These are phyloP conservation scores for Eudasyphora cyanicolor DNA, from an alignment of 2,888 invertebrate species.

Conservation along the genomic window DNA sequence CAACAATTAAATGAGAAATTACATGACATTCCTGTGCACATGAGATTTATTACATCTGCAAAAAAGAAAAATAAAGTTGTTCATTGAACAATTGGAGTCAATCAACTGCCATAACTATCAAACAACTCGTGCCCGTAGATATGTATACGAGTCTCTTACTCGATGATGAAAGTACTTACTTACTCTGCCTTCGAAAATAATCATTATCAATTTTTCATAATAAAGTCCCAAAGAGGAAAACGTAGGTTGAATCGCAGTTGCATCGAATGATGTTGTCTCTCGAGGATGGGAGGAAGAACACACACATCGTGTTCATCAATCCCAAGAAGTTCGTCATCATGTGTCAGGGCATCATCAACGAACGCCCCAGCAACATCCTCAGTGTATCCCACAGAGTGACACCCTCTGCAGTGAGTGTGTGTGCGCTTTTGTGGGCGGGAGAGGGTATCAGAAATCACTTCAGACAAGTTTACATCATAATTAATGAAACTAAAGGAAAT, in stretches of 20 bases:
- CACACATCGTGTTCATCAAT: no score
- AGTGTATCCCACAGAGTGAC: no score
- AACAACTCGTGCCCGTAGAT: no score
- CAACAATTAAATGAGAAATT: conserved; percentile 41
- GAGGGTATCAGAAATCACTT: conserved; percentile 2
- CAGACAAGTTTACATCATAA: conserved; percentile 29
- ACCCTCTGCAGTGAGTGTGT: no score
- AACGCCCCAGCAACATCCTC: no score
- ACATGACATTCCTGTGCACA: background rate
- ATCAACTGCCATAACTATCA: background rate
- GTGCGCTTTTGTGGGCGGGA: background rate
- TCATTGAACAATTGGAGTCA: conserved; percentile 1
- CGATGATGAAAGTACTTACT: no score
- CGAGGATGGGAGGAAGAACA: background rate
- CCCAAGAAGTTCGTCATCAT: background rate
- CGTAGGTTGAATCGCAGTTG: background rate
- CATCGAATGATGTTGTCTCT: background rate
- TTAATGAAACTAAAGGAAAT: conserved; percentile 9
- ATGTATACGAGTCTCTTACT: no score
- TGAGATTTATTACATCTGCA: background rate
- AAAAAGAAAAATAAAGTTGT: background rate
- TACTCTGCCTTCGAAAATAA: no score
- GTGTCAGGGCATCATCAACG: background rate
- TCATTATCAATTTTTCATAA: conserved; percentile 29
- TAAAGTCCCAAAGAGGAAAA: background rate